phyloP scores from a whole-genome alignment of 2,113 vertebrate species.

The Channa maculata region DNA sequence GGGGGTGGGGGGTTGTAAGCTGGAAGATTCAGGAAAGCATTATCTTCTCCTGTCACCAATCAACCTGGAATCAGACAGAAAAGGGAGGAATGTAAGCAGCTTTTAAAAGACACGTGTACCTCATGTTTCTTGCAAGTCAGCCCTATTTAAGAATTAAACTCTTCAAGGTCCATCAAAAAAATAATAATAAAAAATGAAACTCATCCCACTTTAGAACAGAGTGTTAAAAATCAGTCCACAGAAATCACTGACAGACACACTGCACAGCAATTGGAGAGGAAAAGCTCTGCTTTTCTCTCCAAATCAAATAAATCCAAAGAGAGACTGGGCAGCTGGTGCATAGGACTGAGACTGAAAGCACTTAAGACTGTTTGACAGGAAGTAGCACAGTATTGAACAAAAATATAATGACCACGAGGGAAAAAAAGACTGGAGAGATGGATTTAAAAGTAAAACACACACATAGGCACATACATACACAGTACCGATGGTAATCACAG shows the following conservation, averaged over 20 bases:
- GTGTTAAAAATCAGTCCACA: no score
- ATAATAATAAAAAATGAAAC: no score
- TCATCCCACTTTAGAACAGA: not conserved
- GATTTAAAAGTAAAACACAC: not conserved
- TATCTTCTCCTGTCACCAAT: constrained; percentile 20
- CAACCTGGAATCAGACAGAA: constrained; percentile 45
- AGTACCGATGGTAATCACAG: not conserved
- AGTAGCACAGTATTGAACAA: not conserved
- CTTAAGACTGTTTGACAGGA: not conserved
- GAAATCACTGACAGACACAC: constrained; percentile 1
- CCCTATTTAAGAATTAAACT: not conserved
- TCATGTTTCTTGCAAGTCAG: not conserved
- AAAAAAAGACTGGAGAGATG: not conserved
- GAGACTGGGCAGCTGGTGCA: constrained; percentile 8
- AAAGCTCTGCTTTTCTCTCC: not conserved
- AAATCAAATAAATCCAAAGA: constrained; percentile 1
- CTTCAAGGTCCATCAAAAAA: not conserved
- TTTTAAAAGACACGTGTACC: not conserved
- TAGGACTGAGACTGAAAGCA: not conserved
- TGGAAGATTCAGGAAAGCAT: constrained; percentile 50
- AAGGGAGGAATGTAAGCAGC: not conserved
- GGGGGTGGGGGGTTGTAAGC: not conserved
- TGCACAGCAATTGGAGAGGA: not conserved
- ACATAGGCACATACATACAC: not conserved
- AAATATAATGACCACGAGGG: constrained; percentile 6